A percentile compares a stretch with the other conserved stretches of the same genome.
These are phyloP conservation scores for Glossosoma conforme DNA, from an alignment of 1,140 invertebrate genomes.

Conservation along the genomic window DNA sequence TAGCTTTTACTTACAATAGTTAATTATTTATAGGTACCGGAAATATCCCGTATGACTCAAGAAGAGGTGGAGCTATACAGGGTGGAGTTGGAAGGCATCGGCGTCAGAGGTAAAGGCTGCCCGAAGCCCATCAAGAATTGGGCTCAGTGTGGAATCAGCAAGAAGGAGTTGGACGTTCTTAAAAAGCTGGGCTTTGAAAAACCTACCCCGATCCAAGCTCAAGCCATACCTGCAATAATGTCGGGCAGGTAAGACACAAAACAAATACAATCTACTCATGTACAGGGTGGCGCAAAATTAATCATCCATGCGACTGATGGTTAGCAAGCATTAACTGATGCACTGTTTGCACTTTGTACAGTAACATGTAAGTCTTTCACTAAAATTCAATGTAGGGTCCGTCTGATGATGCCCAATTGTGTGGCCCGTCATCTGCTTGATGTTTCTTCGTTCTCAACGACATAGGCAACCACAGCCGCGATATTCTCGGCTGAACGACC, in stretches of 20 bases:
- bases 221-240: slow-evolving; percentile 99
- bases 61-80: slow-evolving; percentile 86
- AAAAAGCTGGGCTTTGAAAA: slow-evolving; percentile 93
- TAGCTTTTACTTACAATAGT: no score
- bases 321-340: no score
- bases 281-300: no score
- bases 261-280: no score
- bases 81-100: slow-evolving; percentile 77
- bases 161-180: slow-evolving; percentile 91
- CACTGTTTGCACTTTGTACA: no score
- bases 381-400: no score
- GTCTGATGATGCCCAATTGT: no score
- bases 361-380: neutral
- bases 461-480: no score
- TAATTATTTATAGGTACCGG: slow-evolving; percentile 56
- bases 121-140: slow-evolving; percentile 95
- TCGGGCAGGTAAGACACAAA: slow-evolving; percentile 63
- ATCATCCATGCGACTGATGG: no score
- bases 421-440: no score
- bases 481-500: no score
- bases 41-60: slow-evolving; percentile 81
- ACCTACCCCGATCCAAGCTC: slow-evolving; percentile 97
- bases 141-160: slow-evolving; percentile 97
- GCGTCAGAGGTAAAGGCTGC: slow-evolving; percentile 81
- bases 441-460: no score